Evolutionary conservation across 2,113 vertebrate genomes (phyloP).

Genomic region (Corapipo altera): DNA sequence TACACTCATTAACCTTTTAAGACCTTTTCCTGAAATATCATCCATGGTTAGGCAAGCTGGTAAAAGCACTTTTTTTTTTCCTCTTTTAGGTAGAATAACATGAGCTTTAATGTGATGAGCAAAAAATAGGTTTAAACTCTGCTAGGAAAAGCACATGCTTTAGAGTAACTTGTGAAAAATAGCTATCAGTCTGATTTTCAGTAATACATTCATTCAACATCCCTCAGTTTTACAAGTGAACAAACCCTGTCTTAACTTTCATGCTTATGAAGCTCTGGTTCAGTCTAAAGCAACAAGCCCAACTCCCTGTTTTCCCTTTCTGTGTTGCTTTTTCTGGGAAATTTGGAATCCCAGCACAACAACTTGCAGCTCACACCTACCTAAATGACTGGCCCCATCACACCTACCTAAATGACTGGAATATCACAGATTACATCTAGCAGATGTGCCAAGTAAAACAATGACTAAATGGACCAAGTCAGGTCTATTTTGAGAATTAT

Average conservation of each 20-base stretch:
- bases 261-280: not conserved
- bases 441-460: not conserved
- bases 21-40: not conserved
- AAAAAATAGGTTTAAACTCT: not conserved
- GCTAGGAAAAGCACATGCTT: not conserved
- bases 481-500: not conserved
- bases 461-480: not conserved
- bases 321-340: not conserved
- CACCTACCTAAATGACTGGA: not conserved
- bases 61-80: not conserved
- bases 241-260: not conserved
- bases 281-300: not conserved
- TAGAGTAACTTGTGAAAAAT: not conserved
- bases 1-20: not conserved
- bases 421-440: not conserved
- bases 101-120: not conserved
- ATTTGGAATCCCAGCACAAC: not conserved
- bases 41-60: not conserved
- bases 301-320: not conserved
- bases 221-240: not conserved
- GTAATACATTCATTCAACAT: not conserved
- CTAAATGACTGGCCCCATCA: not conserved
- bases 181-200: not conserved
- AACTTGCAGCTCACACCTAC: not conserved
- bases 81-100: not conserved